Evolutionary conservation across 2,113 vertebrate genomes (phyloP).

Genomic region (Thunnus maccoyii): DNA sequence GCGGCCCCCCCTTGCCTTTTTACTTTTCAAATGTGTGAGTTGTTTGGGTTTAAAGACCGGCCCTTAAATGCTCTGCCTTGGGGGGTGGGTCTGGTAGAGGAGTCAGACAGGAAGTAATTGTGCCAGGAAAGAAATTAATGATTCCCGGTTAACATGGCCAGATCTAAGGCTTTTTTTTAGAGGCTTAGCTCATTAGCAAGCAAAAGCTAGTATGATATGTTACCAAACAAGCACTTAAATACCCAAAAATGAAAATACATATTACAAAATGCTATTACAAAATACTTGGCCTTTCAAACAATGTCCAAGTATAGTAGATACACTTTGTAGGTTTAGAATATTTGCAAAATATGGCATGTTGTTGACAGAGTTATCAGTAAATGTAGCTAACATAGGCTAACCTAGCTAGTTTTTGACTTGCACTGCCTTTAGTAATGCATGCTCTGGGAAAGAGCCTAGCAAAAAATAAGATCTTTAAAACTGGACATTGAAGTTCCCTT

Average conservation of each 20-base stretch:
- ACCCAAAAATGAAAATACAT: no score
- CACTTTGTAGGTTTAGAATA: no score
- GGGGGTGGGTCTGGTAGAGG: no score
- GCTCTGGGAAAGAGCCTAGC: no score
- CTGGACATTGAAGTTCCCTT: no score
- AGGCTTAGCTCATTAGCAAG: constrained; percentile 3
- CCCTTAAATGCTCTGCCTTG: neutral
- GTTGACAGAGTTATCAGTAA: no score
- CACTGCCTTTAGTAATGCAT: neutral
- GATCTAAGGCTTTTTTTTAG: neutral
- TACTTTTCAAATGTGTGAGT: neutral
- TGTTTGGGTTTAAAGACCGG: neutral
- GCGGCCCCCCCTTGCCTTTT: neutral
- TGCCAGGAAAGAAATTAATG: neutral
- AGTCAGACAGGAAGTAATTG: neutral
- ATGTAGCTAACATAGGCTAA: neutral
- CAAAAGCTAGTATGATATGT: neutral
- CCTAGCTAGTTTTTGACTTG: neutral
- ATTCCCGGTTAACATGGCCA: constrained; percentile 5
- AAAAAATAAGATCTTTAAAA: no score
- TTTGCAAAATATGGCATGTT: no score
- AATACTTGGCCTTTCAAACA: no score
- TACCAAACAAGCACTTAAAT: no score
- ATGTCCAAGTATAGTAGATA: no score
- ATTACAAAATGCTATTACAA: no score